Conservation (phyloP, 2,113 vertebrate genomes). For the Hippopotamus amphibius region DNA sequence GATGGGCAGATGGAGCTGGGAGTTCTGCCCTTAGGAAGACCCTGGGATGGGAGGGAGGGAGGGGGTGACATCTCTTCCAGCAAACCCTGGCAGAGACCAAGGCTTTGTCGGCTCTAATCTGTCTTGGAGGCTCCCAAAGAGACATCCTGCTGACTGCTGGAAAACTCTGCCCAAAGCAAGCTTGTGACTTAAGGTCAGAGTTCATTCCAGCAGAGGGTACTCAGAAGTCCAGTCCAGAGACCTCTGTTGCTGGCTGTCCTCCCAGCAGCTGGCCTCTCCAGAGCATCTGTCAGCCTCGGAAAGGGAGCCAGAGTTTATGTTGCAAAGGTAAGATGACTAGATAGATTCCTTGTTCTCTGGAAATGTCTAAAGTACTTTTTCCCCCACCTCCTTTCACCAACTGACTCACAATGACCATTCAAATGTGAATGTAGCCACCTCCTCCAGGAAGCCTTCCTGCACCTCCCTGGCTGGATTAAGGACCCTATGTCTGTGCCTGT, state of each 20-base stretch:
- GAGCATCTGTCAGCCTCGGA: background rate
- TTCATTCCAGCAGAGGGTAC: background rate
- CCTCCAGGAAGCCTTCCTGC: background rate
- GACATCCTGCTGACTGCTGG: background rate
- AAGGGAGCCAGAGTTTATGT: background rate
- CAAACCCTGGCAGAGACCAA: background rate
- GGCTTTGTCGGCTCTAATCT: background rate
- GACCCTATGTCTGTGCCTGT: background rate
- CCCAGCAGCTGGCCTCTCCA: background rate
- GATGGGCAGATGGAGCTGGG: background rate
- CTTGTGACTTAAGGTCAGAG: background rate
- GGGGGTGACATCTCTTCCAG: background rate
- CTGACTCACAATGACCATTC: background rate
- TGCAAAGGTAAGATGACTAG: background rate
- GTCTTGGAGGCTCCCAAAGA: background rate
- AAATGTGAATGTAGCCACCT: background rate
- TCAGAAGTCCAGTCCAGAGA: background rate
- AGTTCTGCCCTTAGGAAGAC: background rate
- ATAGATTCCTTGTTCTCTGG: background rate
- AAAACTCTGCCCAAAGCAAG: conserved; percentile 22
- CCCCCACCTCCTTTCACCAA: background rate
- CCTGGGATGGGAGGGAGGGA: background rate
- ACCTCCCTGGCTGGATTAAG: background rate
- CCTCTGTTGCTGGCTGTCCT: background rate
- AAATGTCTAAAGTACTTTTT: background rate